Evolutionary conservation across 2,797 vertebrate species (phyloP), one percentile per base, ranked within the genome.

Genomic region (Sebastolobus altivelis): DNA sequence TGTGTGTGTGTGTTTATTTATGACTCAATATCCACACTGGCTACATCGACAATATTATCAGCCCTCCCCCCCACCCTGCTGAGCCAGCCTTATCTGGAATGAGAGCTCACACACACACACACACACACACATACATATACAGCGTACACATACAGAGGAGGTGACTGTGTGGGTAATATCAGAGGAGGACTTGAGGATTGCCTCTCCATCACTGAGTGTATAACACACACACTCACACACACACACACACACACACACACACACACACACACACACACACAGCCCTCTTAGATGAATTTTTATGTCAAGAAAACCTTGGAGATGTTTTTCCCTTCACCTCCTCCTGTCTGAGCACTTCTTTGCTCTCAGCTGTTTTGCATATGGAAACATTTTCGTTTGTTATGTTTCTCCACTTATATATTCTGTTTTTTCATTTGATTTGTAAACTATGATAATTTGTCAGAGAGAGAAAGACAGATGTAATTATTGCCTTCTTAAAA

Each of bases 1-100:
- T 63, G 76, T 73, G 65, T 72, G 62, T 80, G 72, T 84, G 81
- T 85, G 89, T 80, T 92, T 94, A 94, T 94, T 94, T 94, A 95
- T 90, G 92, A 91, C 91, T 93, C 92, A 93, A 93, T 95, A 94
- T 93, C 87, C 84, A 88, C 82, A 89, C 82, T 58, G 71, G 92
- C 92, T 88, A 93, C 92, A 93, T 91, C 83, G 71, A 91, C 91
- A 94, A 90, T 92, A 94, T 94, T 91, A 93, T 93, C 92, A 92
- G 77, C 75, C 49, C 49, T 49, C 72, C 65, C 49, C 54, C 72
- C 65, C 54, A 13, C 90, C 84, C 83, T 93, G 92, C 93, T 93
- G 92, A 93, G 92, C 92, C 76, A 89, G 92, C 90, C 90, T 87
- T 92, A 93, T 94, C 90, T 88, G 75, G 80, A 92, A 93, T 87